These are phyloP conservation scores for Corythornis vintsioides DNA, from an alignment of 2,113 vertebrate species.

Conservation along the genomic window DNA sequence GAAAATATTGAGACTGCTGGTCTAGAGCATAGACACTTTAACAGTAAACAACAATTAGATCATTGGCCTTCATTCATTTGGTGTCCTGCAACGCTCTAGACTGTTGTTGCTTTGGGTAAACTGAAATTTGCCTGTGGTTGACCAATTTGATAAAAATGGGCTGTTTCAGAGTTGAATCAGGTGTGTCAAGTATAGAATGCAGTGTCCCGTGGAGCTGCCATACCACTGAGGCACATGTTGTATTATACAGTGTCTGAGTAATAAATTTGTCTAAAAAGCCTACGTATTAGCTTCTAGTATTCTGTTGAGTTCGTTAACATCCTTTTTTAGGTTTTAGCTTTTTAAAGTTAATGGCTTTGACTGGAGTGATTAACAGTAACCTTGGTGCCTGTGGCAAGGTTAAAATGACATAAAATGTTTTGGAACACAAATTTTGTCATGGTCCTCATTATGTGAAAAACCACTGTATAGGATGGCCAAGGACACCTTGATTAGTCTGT, in stretches of 20 bases:
- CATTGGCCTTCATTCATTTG: fast-evolving
- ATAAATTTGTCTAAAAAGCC: background rate
- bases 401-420: slow-evolving; percentile 42
- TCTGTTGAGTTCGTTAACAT: background rate
- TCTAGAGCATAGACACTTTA: background rate
- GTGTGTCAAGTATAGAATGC: background rate
- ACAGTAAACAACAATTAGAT: background rate
- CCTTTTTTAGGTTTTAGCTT: slow-evolving; percentile 34
- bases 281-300: background rate
- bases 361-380: slow-evolving; percentile 42
- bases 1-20: background rate
- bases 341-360: slow-evolving; percentile 36
- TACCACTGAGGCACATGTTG: background rate
- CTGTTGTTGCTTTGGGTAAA: background rate
- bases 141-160: background rate
- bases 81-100: background rate
- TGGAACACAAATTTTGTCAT: slow-evolving; percentile 45
- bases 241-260: background rate
- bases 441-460: slow-evolving; percentile 39
- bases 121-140: background rate
- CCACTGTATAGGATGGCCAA: background rate
- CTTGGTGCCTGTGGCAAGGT: slow-evolving; percentile 29
- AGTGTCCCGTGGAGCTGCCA: background rate
- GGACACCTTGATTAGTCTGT: slow-evolving; percentile 54
- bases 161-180: background rate